A percentile compares a stretch with the other conserved stretches of the same genome.
These are phyloP conservation scores for Eurypyga helias DNA, from an alignment of 2,113 vertebrate genomes.

Conservation along the genomic window DNA sequence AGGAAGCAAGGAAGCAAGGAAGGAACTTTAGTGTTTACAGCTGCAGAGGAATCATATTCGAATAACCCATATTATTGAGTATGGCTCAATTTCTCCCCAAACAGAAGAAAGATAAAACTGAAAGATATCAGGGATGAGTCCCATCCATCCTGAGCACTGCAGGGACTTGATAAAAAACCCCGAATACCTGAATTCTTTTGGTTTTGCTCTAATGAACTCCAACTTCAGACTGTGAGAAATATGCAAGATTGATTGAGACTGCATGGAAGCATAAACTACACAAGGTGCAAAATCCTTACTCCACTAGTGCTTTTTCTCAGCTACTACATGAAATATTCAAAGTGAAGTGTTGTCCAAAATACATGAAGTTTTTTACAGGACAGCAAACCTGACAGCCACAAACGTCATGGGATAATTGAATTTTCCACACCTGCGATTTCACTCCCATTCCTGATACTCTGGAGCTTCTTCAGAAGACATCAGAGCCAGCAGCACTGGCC, in stretches of 20 bases:
- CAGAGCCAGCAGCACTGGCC: too few species aligned
- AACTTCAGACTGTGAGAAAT: background rate
- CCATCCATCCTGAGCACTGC: rapidly evolving
- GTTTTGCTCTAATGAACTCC: background rate
- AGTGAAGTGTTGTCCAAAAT: background rate
- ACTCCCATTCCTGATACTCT: background rate
- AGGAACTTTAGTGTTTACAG: background rate
- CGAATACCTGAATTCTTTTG: background rate
- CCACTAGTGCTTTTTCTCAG: background rate
- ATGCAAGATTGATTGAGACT: too few species aligned
- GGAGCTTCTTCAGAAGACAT: background rate
- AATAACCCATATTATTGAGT: rapidly evolving
- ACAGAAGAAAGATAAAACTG: background rate
- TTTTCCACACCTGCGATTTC: background rate
- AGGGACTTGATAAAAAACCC: too few species aligned
- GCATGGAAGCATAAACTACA: background rate
- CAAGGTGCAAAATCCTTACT: too few species aligned
- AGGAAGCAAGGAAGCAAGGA: too few species aligned
- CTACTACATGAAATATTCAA: background rate
- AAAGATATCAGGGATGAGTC: background rate
- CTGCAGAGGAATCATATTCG: too few species aligned
- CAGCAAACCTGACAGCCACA: background rate
- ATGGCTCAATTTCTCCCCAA: background rate
- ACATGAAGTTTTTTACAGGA: background rate
- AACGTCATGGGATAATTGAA: background rate